Conservation (phyloP, 2,113 vertebrate genomes). For the Epinephelus lanceolatus region DNA sequence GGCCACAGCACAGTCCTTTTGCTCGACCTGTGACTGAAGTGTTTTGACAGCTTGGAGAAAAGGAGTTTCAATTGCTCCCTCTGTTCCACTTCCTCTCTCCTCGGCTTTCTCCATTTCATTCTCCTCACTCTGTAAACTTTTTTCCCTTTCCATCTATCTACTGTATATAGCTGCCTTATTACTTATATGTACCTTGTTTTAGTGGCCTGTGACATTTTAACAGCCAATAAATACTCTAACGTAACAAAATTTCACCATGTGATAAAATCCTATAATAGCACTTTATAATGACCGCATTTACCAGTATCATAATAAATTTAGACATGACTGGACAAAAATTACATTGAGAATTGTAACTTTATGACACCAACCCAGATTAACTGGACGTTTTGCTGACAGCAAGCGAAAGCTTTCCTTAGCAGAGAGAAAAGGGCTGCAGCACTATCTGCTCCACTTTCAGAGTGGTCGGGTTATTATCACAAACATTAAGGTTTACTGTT, state of each 20-base stretch:
- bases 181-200: background rate
- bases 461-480: background rate
- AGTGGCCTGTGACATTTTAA: conserved; percentile 10
- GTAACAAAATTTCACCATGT: conserved; percentile 20
- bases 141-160: background rate
- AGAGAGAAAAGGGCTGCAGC: background rate
- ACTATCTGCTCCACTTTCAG: background rate
- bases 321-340: conserved; percentile 18
- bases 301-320: background rate
- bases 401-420: background rate
- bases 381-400: conserved; percentile 13
- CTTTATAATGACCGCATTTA: conserved; percentile 10
- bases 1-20: background rate
- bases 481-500: background rate
- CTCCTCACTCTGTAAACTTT: background rate
- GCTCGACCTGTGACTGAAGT: conserved; percentile 7
- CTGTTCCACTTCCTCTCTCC: background rate
- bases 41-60: background rate
- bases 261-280: conserved; percentile 14
- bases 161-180: background rate
- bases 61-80: background rate
- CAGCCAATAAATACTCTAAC: background rate
- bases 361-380: conserved; percentile 9
- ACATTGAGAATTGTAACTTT: background rate
- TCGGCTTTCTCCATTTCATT: background rate